A percentile compares a stretch with the other conserved stretches of the same genome.
These are phyloP conservation scores for Prunella himalayana DNA, from an alignment of 2,113 vertebrate species.

Conservation along the genomic window DNA sequence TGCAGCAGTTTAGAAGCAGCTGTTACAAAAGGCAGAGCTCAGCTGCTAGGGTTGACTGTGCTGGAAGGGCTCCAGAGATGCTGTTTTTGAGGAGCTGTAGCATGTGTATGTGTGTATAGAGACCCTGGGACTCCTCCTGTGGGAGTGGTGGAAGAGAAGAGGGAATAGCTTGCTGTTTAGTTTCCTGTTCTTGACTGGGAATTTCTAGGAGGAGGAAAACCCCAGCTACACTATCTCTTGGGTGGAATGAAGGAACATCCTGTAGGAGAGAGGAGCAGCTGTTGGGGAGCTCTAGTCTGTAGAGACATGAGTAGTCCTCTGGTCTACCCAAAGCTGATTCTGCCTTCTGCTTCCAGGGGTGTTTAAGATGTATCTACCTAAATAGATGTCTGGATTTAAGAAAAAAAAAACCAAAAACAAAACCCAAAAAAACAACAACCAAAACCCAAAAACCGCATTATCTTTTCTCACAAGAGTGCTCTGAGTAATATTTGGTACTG, in stretches of 20 bases:
- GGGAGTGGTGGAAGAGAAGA: not conserved
- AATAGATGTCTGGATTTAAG: not conserved
- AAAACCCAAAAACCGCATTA: rapidly evolving
- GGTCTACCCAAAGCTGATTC: not conserved
- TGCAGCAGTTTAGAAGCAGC: not conserved
- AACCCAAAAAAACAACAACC: not conserved
- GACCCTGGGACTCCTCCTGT: not conserved
- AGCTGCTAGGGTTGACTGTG: not conserved
- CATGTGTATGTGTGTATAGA: rapidly evolving
- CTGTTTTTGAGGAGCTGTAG: not conserved
- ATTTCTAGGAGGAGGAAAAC: not conserved
- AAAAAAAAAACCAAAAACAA: not conserved
- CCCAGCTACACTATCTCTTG: not conserved
- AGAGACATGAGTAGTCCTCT: not conserved
- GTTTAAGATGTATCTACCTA: not conserved
- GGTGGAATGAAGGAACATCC: not conserved
- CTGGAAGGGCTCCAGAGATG: not conserved
- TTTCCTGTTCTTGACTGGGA: not conserved
- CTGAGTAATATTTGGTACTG: not conserved
- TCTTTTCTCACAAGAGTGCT: not conserved
- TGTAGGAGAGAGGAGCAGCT: not conserved
- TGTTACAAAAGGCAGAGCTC: not conserved
- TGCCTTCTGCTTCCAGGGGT: not conserved
- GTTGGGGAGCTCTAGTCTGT: not conserved
- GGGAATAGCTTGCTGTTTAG: not conserved